Conservation (phyloP, 2,888 invertebrate species). For the Plusia festucae region DNA sequence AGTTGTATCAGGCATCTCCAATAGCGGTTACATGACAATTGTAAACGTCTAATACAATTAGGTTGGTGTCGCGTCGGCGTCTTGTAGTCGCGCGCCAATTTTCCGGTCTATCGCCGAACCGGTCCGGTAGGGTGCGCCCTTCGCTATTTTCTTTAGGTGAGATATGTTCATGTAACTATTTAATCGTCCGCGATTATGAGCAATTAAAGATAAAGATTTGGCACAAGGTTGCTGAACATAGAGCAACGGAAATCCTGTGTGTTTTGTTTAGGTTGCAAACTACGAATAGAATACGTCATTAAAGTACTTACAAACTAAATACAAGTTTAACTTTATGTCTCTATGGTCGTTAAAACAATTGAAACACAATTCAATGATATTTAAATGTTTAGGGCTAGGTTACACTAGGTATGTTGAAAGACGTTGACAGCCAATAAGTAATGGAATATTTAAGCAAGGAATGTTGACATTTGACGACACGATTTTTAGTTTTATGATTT, state of each 20-base stretch:
- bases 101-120: conserved; percentile 66
- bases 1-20: conserved; percentile 29
- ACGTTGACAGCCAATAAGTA: neutral
- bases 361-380: conserved; percentile 1
- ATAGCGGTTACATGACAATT: conserved; percentile 41
- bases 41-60: conserved; percentile 50
- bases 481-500: neutral
- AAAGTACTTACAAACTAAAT: no score
- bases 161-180: conserved; percentile 26
- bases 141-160: conserved; percentile 35
- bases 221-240: neutral
- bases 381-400: conserved; percentile 4
- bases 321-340: neutral
- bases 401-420: neutral
- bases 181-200: conserved; percentile 10
- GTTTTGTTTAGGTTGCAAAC: no score
- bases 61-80: conserved; percentile 39
- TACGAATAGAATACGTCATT: no score
- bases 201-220: neutral
- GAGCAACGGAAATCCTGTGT: neutral
- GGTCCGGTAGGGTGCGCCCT: conserved; percentile 56
- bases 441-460: conserved; percentile 1
- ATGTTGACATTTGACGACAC: neutral
- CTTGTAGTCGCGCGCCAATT: conserved; percentile 59
- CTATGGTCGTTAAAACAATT: neutral